Base-by-base conservation (phyloP, 1,140 invertebrate genomes). In the Ruditapes philippinarum region DNA sequence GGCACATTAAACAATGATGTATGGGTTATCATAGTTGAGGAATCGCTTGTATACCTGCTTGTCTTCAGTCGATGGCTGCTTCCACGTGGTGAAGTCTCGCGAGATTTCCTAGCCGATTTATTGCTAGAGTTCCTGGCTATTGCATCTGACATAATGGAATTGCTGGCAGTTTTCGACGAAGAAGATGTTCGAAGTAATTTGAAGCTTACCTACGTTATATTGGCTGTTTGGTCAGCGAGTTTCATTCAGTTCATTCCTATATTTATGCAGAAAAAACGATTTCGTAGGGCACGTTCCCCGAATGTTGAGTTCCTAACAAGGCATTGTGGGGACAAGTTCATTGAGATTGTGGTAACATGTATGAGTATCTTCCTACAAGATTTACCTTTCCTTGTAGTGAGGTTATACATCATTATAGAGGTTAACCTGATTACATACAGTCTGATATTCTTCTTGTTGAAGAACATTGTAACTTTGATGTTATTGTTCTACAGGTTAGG, bases 111-210 rank as follows among this genome's bases (percentile, higher is more conserved):
- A 1, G 98, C 98, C 54, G 98, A 99, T 92, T 96, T 99, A 38
- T 95, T 99, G 0, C 96, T 99, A 0, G 98, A 88, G 31, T 97
- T 97, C 92, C 96, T 97, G 84, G 96, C 96, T 54, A 98, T 98
- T 0, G 98, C 98, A 0, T 98, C 98, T 0, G 98, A 99, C 94
- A 99, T 99, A 73, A 98, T 99, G 78, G 98, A 99, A 95, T 98
- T 99, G 94, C 98, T 99, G 94, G 98, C 98, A 93, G 98, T 98
- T 0, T 98, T 99, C 96, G 96, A 92, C 25, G 93, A 94, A 57
- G 85, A 92, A 17, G 14, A 38, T n/a, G 93, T 95, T 28, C 36
- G 91, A 11, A 38, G 60, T 2, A 85, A 92, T 79, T 45, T 74
- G 17, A 28, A 25, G 0, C 40, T 94, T 14, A 89, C 82, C 19